A percentile compares a stretch with the other conserved stretches of the same genome.
These are phyloP conservation scores for Lordiphosa clarofinis DNA, from an alignment of 1,140 invertebrate genomes.

Conservation along the genomic window DNA sequence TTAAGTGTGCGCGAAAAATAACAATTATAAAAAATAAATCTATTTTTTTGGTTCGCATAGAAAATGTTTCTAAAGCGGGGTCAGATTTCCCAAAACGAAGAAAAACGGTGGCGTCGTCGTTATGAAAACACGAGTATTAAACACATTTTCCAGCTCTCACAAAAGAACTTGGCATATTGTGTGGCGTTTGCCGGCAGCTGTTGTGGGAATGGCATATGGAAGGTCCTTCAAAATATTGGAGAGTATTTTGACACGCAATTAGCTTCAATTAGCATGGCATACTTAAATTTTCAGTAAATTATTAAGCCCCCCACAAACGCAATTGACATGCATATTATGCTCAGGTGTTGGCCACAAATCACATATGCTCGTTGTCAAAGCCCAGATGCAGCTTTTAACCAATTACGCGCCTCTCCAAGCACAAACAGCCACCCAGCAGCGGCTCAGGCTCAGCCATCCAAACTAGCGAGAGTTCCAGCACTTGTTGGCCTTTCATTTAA, in stretches of 20 bases:
- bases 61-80: constrained; percentile 39
- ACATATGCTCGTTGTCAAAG: constrained; percentile 8
- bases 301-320: no score
- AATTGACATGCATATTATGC: constrained; percentile 18
- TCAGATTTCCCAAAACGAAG: constrained; percentile 60
- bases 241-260: constrained; percentile 11
- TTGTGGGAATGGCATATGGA: constrained; percentile 8
- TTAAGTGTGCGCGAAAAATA: constrained; percentile 77
- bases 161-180: constrained; percentile 32
- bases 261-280: constrained; percentile 6
- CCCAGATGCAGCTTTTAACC: constrained; percentile 33
- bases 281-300: not conserved
- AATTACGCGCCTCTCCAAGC: constrained; percentile 57
- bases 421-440: constrained; percentile 29
- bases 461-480: constrained; percentile 69
- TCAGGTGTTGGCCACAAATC: constrained; percentile 30
- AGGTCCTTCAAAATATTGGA: not conserved
- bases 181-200: constrained; percentile 24
- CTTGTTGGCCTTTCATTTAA: constrained; percentile 72
- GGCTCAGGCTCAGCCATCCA: constrained; percentile 24
- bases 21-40: constrained; percentile 70
- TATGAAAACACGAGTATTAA: constrained; percentile 60
- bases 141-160: constrained; percentile 12
- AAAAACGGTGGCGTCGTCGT: constrained; percentile 48
- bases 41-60: constrained; percentile 41